Percentiles rank a stretch among this genome's conserved stretches.
Evolutionary conservation across 2,797 vertebrate species (phyloP).

Genomic region (Centroberyx gerrardi): DNA sequence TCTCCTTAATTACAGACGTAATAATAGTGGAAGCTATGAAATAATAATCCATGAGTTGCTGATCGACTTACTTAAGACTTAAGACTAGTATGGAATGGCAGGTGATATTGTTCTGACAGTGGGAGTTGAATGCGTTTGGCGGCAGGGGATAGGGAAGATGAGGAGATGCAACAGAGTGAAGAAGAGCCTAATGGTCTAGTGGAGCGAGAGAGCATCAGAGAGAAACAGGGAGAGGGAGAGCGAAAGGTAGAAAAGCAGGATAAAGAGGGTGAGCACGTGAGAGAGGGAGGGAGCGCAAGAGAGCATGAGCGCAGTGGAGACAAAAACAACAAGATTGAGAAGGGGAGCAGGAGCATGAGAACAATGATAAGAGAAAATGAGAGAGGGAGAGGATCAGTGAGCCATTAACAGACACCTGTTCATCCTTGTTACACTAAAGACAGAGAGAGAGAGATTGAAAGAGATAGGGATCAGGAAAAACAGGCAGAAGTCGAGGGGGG

Average conservation of each 20-base stretch:
- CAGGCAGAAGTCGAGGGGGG: not conserved
- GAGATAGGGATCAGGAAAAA: not conserved
- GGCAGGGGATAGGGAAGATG: conserved; percentile 52
- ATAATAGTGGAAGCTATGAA: conserved; percentile 3
- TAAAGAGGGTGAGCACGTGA: conserved; percentile 42
- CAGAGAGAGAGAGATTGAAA: not conserved
- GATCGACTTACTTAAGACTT: not conserved
- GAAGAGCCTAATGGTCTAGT: conserved; percentile 66
- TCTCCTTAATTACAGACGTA: conserved; percentile 14
- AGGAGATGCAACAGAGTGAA: conserved; percentile 60
- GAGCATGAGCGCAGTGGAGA: conserved; percentile 20
- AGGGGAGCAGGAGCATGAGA: not conserved
- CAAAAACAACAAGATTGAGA: conserved; percentile 7
- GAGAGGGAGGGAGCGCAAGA: conserved; percentile 19
- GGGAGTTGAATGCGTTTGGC: conserved; percentile 58
- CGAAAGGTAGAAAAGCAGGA: conserved; percentile 39
- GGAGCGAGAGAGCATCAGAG: conserved; percentile 62
- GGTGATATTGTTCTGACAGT: conserved; percentile 55
- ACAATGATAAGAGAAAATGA: conserved; percentile 17
- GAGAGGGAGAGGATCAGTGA: conserved; percentile 7
- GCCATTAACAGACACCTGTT: conserved; percentile 52
- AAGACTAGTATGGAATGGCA: conserved; percentile 35
- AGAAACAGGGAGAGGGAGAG: conserved; percentile 35
- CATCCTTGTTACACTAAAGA: conserved; percentile 17
- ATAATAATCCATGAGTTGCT: not conserved